Percentiles rank a stretch among this genome's conserved stretches.
phyloP scores from a whole-genome alignment of 2,797 vertebrate genomes.

The Botia kubotai region DNA sequence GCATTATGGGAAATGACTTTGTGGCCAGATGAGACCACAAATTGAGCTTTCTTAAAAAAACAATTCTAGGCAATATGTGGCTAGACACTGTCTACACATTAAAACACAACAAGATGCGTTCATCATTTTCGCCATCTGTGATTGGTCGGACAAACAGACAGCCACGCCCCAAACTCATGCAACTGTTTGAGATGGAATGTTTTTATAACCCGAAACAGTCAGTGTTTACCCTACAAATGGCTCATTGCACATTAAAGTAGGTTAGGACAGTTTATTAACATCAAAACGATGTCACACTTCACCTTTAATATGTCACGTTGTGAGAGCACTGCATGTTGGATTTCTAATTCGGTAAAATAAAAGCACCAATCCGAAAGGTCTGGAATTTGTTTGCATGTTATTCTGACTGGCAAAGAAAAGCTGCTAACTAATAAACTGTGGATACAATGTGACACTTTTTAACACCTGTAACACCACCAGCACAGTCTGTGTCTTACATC shows the following conservation, averaged over 20 bases:
- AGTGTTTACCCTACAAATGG: no score
- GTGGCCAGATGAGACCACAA: background rate
- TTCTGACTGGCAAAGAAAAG: background rate
- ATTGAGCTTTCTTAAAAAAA: background rate
- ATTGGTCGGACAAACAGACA: no score
- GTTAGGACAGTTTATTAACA: no score
- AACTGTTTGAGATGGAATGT: background rate
- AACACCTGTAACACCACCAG: slow-evolving; percentile 34
- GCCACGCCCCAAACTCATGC: no score
- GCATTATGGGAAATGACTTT: background rate
- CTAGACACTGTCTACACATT: background rate
- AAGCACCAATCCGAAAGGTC: background rate
- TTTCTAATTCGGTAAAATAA: slow-evolving; percentile 28
- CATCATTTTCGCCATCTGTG: no score
- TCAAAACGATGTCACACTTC: background rate
- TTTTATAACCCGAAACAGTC: no score
- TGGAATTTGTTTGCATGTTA: background rate
- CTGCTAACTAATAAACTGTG: background rate
- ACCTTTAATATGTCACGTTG: background rate
- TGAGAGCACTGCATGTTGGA: background rate
- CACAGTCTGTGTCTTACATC: slow-evolving; percentile 38
- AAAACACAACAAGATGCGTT: no score
- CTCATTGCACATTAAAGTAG: no score
- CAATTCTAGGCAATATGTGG: background rate
- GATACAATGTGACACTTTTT: background rate